These are phyloP conservation scores for Orientallactaga sibirica DNA, from an alignment of 2,797 vertebrate genomes.

Conservation along the genomic window DNA sequence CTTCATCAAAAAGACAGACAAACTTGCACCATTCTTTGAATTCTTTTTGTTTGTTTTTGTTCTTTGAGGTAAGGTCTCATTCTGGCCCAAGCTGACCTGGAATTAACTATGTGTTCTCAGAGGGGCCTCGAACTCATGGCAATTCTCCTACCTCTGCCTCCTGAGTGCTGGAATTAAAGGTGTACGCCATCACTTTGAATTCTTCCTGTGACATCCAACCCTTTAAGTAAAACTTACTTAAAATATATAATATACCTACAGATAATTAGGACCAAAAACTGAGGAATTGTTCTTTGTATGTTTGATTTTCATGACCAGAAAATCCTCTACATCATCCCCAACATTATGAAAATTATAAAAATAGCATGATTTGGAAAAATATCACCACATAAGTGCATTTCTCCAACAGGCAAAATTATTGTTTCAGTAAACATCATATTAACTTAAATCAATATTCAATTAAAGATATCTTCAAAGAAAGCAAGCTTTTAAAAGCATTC, in stretches of 20 bases:
- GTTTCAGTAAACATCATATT: constrained; percentile 23
- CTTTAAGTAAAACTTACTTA: constrained; percentile 18
- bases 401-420: neutral
- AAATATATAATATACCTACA: constrained; percentile 4
- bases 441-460: constrained; percentile 21
- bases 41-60: no score
- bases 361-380: constrained; percentile 33
- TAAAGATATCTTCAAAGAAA: constrained; percentile 40
- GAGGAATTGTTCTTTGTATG: neutral
- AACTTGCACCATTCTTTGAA: neutral
- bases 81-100: no score
- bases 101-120: no score
- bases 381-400: constrained; percentile 5
- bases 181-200: neutral
- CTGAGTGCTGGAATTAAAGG: no score
- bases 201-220: neutral
- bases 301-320: constrained; percentile 56
- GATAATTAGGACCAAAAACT: constrained; percentile 20
- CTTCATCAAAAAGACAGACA: constrained; percentile 1
- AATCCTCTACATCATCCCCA: neutral
- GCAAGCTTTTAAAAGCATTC: constrained; percentile 2
- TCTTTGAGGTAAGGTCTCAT: no score
- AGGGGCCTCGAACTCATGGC: no score
- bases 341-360: constrained; percentile 19
- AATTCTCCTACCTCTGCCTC: no score